Conservation (phyloP, 2,888 invertebrate genomes). For the Heliconius erato region DNA sequence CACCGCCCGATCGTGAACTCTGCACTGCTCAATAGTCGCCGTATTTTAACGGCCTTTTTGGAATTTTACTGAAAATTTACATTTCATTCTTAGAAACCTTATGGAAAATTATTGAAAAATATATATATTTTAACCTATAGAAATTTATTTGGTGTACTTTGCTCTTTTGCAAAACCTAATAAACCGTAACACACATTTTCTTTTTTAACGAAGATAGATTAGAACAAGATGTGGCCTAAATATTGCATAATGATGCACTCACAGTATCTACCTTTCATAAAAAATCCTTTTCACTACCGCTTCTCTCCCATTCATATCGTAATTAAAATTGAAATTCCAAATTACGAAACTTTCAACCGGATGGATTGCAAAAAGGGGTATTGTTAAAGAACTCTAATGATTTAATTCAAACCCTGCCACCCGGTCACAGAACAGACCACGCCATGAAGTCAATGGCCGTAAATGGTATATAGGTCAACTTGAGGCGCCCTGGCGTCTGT, state of each 20-base stretch:
- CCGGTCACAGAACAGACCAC: slow-evolving; percentile 54
- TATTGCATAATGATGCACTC: not conserved
- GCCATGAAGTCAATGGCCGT: slow-evolving; percentile 79
- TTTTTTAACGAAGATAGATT: not conserved
- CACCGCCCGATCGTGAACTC: slow-evolving; percentile 82
- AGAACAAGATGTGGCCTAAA: not conserved
- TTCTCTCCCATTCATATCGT: not conserved
- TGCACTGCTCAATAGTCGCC: slow-evolving; percentile 60
- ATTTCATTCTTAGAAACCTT: not conserved
- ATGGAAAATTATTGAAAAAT: not conserved
- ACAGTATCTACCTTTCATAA: not conserved
- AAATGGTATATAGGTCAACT: slow-evolving; percentile 80
- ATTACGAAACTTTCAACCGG: slow-evolving; percentile 36
- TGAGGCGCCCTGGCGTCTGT: slow-evolving; percentile 81
- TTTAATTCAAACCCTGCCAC: slow-evolving; percentile 45
- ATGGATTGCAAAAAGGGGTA: slow-evolving; percentile 43
- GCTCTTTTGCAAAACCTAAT: not conserved
- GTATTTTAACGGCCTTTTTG: slow-evolving; percentile 50
- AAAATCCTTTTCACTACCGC: not conserved
- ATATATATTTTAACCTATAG: not conserved
- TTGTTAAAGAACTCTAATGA: slow-evolving; percentile 44
- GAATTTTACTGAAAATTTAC: slow-evolving; percentile 45
- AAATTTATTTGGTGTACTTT: too few species aligned
- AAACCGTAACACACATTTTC: not conserved
- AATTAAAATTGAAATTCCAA: slow-evolving; percentile 34